Conservation (phyloP, 2,888 invertebrate genomes). For the Erebia epiphron region DNA sequence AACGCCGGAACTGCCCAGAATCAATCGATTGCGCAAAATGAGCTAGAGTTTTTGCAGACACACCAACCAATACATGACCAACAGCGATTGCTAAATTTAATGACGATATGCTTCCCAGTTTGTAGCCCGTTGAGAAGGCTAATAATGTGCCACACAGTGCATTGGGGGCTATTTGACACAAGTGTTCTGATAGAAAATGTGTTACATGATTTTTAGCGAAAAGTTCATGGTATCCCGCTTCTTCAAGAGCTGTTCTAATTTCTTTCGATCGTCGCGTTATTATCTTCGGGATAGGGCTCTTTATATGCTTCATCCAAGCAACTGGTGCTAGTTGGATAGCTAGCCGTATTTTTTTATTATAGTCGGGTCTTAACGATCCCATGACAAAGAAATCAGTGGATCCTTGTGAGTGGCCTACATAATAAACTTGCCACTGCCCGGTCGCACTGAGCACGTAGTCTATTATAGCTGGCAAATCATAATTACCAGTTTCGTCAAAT, state of each 20-base stretch:
- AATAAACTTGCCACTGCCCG: constrained; percentile 76
- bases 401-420: constrained; percentile 87
- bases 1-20: constrained; percentile 63
- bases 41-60: constrained; percentile 67
- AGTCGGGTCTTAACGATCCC: constrained; percentile 74
- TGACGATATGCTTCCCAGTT: constrained; percentile 76
- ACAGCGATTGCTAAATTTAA: constrained; percentile 78
- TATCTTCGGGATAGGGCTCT: constrained; percentile 52
- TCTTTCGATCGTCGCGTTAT: constrained; percentile 45
- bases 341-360: constrained; percentile 79
- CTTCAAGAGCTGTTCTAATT: constrained; percentile 54
- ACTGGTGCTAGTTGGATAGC: constrained; percentile 82
- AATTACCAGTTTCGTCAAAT: constrained; percentile 86
- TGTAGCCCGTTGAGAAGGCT: constrained; percentile 82
- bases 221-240: constrained; percentile 84
- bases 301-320: constrained; percentile 77
- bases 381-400: constrained; percentile 81
- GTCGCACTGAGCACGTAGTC: constrained; percentile 62
- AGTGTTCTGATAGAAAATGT: constrained; percentile 62
- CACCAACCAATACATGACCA: constrained; percentile 80
- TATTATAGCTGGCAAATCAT: constrained; percentile 86
- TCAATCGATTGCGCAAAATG: constrained; percentile 81
- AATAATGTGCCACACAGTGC: constrained; percentile 81
- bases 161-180: constrained; percentile 66
- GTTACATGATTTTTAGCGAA: constrained; percentile 78